Evolutionary conservation across 2,888 invertebrate genomes (phyloP), one percentile per base, ranked within the genome.

Genomic region (Trissonchulus latispiculum): DNA sequence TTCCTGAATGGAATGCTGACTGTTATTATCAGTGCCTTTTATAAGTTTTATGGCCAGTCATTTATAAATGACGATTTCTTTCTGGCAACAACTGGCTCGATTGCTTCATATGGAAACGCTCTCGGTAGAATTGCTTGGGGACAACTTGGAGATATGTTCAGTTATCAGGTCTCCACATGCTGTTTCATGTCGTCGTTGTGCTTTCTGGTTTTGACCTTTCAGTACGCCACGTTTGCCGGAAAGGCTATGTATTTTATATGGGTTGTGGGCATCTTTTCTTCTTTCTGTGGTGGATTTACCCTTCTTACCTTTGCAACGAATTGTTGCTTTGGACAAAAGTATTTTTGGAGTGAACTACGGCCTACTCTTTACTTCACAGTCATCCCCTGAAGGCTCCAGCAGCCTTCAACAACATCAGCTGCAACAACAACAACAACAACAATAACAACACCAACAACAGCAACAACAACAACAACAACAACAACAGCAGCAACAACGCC

Each of bases 81-180:
- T 75, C 79, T 86, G 77, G 85, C 86, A 0, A 72, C 81, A 31
- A 84, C 85, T 1, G 86, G 86, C 31, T 83, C 85, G 0, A 75
- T 85, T 31, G 84, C 85, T 1, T 83, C 86, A 1, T 78, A 86
- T 28, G 85, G 83, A 73, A 86, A 86, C 78, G 83, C 84, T 2
- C 76, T 76, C 1, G 85, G 85, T 1, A 77, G 86, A 37, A 82
- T 86, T 8, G 75, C 83, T 32, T 86, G 86, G 86, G 86, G 86
- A 18, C 75, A 79, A 33, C 37, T 85, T 32, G 83, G 83, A 71
- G 86, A 86, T 76, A 81, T 78, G 75, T 82, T 81, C 29, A 81
- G 82, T 59, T 85, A 84, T 77, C 83, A 83, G 79, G 83, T 84
- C n/a, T n/a, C n/a, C n/a, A n/a, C n/a, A n/a, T n/a, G n/a, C n/a